phyloP scores from a whole-genome alignment of 2,113 vertebrate genomes.

The Origma solitaria region DNA sequence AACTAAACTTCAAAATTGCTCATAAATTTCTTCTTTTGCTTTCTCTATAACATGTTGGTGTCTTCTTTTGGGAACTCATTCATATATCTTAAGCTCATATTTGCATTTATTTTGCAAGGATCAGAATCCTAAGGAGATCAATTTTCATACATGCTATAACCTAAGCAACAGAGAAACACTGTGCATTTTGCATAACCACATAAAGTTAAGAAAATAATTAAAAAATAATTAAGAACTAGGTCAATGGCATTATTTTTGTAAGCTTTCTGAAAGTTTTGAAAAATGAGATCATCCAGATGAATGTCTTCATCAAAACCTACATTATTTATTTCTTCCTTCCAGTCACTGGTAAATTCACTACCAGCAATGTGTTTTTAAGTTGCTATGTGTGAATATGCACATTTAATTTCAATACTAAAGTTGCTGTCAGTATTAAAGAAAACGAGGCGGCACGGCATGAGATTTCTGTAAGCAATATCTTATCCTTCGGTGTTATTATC shows the following conservation, averaged over 20 bases:
- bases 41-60: too few species aligned
- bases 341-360: not conserved
- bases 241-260: not conserved
- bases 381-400: not conserved
- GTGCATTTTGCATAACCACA: not conserved
- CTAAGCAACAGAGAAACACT: not conserved
- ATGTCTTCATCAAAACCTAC: not conserved
- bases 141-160: not conserved
- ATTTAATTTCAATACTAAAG: not conserved
- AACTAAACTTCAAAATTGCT: not conserved
- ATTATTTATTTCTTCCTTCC: not conserved
- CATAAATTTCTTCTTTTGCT: not conserved
- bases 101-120: not conserved
- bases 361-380: not conserved
- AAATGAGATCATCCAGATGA: not conserved
- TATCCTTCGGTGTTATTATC: not conserved
- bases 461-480: not conserved
- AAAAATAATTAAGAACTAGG: not conserved
- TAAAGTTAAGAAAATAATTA: not conserved
- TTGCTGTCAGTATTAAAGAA: not conserved
- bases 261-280: not conserved
- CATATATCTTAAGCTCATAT: not conserved
- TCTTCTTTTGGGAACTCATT: not conserved
- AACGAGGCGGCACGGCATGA: not conserved
- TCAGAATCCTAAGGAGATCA: not conserved